A percentile compares a stretch with the other conserved stretches of the same genome.
Evolutionary conservation across 2,888 invertebrate genomes (phyloP).

Genomic region (Drosophila paramelanica): DNA sequence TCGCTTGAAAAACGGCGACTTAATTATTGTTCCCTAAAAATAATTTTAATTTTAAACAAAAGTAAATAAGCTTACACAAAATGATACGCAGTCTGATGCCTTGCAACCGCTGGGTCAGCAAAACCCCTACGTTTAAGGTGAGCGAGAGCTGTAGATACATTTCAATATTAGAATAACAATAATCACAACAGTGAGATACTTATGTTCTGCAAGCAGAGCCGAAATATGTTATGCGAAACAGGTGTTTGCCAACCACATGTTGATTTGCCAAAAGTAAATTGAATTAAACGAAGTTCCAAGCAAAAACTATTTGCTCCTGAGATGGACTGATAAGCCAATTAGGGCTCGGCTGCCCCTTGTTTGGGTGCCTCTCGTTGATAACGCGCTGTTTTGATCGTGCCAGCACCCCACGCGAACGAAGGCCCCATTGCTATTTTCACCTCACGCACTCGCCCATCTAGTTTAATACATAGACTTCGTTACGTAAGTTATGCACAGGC

Average conservation of each 20-base stretch:
- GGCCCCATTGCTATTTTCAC: conserved; percentile 2
- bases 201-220: neutral
- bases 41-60: neutral
- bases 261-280: conserved; percentile 16
- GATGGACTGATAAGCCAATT: conserved; percentile 23
- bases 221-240: neutral
- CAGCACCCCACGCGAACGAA: conserved; percentile 48
- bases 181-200: neutral
- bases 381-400: conserved; percentile 14
- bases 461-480: conserved; percentile 37
- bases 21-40: neutral
- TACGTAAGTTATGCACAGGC: conserved; percentile 57
- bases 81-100: conserved; percentile 63
- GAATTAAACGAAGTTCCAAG: neutral
- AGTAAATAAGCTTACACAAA: conserved; percentile 12
- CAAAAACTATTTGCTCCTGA: conserved; percentile 1
- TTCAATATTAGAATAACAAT: neutral
- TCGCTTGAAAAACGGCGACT: neutral
- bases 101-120: conserved; percentile 39
- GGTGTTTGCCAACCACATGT: conserved; percentile 37
- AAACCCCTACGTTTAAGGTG: conserved; percentile 69
- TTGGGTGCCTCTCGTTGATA: conserved; percentile 19
- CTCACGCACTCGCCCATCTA: conserved; percentile 9
- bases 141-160: conserved; percentile 14
- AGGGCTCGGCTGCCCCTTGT: neutral